Conservation (phyloP, 2,797 vertebrate genomes). For the Mus minutoides region DNA sequence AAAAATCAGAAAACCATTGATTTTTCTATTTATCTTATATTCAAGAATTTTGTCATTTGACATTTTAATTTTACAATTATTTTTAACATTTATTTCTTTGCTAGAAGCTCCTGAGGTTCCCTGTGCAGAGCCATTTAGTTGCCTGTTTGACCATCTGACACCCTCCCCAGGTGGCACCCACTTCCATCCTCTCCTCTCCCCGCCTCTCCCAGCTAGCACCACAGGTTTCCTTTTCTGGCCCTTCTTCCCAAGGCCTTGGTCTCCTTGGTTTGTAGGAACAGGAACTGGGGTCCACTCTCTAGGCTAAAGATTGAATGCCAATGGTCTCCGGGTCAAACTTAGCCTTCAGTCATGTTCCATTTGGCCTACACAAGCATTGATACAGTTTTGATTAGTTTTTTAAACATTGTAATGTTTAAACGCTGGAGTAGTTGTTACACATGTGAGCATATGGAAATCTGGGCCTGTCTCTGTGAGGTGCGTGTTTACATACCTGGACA, state of each 20-base stretch:
- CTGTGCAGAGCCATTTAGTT: background rate
- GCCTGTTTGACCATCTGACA: background rate
- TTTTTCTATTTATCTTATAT: conserved; percentile 6
- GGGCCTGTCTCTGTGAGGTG: background rate
- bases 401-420: conserved; percentile 58
- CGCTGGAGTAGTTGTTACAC: conserved; percentile 5
- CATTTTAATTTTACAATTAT: background rate
- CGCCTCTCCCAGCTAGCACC: background rate
- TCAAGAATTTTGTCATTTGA: background rate
- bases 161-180: background rate
- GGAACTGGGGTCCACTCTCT: background rate
- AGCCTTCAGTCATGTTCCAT: conserved; percentile 47
- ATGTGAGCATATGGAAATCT: conserved; percentile 25
- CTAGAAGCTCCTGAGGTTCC: background rate
- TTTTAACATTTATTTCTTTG: conserved; percentile 32
- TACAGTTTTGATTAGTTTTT: conserved; percentile 52
- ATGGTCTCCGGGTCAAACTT: conserved; percentile 23
- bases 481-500: too few relatives aligned
- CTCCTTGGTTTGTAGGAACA: background rate
- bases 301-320: conserved; percentile 28
- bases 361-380: conserved; percentile 49
- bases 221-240: background rate
- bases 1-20: background rate
- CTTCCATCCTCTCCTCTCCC: background rate
- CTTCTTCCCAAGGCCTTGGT: background rate